Evolutionary conservation across 2,797 vertebrate genomes (phyloP), one percentile per base, ranked within the genome.

Genomic region (Oreortyx pictus): DNA sequence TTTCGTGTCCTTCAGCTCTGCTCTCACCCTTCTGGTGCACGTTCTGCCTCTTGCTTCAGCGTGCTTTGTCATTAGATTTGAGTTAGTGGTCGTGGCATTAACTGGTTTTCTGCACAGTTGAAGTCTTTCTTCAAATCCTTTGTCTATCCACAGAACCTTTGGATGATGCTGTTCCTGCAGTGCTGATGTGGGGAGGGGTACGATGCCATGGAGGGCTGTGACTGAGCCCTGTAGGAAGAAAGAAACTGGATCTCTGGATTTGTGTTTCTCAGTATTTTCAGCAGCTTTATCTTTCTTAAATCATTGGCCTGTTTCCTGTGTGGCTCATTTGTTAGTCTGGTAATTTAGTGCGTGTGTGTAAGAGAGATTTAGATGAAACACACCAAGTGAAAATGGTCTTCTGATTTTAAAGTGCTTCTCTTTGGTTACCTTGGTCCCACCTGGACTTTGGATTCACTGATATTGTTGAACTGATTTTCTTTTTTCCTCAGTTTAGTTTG

Each of bases 181-280:
- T 15, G 5, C 2, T 65, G 52, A 46, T 80, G 33, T 70, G 68
- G 49, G 59, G 54, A 75, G 12, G 8, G 20, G 29, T 83, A n/a
- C 75, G 84, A 24, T 93, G 67, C 89, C 41, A 46, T 89, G 86
- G 86, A 90, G 84, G 82, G 25, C 39, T 31, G 37, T 89, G 87
- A 41, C 41, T 50, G 50, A 77, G 44, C 14, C 64, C 67, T 64
- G 23, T 79, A 25, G 62, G 70, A 68, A 50, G n/a, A 78, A 25
- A 82, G 72, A 70, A 73, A 33, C 20, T 33, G n/a, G 13, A 33
- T 70, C 27, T 73, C 7, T 8, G 41, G 35, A 65, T 25, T 0
- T 1, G 57, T 80, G 0, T 31, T 85, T 87, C 50, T 83, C 67
- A 43, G 7, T 66, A 47, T 81, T 85, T 86, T 89, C 72, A 70